Evolutionary conservation across 2,888 invertebrate genomes (phyloP), one percentile per base, ranked within the genome.

Genomic region (Scotopteryx bipunctaria): DNA sequence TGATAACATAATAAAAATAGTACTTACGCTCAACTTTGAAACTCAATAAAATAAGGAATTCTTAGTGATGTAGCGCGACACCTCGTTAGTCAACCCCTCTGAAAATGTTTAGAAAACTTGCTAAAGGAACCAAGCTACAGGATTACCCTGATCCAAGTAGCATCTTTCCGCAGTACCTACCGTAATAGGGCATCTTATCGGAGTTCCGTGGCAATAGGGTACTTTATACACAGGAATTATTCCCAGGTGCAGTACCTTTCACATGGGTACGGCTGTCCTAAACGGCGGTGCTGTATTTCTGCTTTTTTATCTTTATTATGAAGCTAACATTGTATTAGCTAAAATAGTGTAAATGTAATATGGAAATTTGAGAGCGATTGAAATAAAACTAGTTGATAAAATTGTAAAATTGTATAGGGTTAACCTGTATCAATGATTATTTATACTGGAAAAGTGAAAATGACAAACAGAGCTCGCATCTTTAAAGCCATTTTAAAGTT

Each of bases 181-280:
- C 29, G 32, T 58, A 57, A 58, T 48, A 55, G 55, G 44, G 54
- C 33, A 50, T 62, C 46, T 59, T 63, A 57, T 61, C 61, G 38
- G 53, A 25, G 38, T 64, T 63, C 55, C 59, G 35, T 40, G 49
- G 56, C 37, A 59, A 63, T 51, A 59, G 57, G 61, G 67, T 64
- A 67, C 71, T 71, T 69, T 63, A 63, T 59, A 51, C 55, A 49
- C 57, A 58, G 49, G 69, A 69, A 71, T 71, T 64, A 64, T 63
- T 70, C 64, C 64, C 64, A 57, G 61, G 52, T 56, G 64, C 52
- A 42, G 19, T 14, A 3, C 15, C 8, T 15, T 32, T 32, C 15
- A 32, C 6, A 15, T 32, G 3, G 8, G 8, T 15, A 14, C 6
- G 15, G 32, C n/a, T 15, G 45, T n/a, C 32, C 3, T 15, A 14